Conservation (phyloP, 2,797 vertebrate species). For the Liasis olivaceus region DNA sequence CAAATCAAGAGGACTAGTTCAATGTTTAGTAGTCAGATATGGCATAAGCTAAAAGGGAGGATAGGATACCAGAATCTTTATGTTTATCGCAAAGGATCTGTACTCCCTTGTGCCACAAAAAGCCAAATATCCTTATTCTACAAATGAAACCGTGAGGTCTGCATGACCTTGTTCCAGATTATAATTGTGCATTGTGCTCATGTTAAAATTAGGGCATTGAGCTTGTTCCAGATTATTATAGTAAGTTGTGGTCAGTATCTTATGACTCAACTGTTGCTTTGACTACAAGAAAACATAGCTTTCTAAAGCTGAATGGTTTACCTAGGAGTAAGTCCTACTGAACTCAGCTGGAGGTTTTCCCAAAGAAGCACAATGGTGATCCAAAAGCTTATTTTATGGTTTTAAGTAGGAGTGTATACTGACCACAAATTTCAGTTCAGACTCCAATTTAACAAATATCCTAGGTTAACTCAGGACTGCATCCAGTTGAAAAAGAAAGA, state of each 20-base stretch:
- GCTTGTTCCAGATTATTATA: background rate
- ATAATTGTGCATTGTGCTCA: background rate
- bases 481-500: background rate
- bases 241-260: background rate
- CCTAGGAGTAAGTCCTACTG: background rate
- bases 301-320: background rate
- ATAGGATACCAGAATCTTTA: background rate
- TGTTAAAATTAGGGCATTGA: background rate
- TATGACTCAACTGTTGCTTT: background rate
- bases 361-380: background rate
- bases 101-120: background rate
- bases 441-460: background rate
- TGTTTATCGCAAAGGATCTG: background rate
- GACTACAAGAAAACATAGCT: background rate
- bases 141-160: conserved; percentile 6
- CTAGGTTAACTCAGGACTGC: background rate
- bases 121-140: background rate
- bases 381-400: background rate
- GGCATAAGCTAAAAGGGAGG: background rate
- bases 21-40: background rate
- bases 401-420: background rate
- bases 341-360: background rate
- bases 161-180: background rate
- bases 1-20: background rate
- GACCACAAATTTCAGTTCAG: background rate